Evolutionary conservation across 2,888 invertebrate genomes (phyloP), one percentile per base, ranked within the genome.

Genomic region (Melikaiella ostensackeni): DNA sequence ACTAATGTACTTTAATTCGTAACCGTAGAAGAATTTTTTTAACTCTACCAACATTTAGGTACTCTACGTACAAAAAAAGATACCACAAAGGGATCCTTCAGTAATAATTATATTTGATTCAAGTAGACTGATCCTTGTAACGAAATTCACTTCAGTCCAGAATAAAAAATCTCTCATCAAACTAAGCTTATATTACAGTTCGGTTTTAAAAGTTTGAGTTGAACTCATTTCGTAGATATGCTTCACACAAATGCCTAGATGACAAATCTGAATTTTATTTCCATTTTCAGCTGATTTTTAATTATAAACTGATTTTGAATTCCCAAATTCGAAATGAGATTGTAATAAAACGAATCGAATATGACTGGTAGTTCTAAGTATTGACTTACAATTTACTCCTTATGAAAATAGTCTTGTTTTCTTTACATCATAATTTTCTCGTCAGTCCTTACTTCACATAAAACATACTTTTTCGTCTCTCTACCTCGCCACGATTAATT

Each of bases 361-460:
- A 42, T 46, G 35, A 27, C 38, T 38, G 61, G 62, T 84, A 83
- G 77, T 82, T 84, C 84, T 84, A 86, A 88, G 88, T 90, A 91
- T 90, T 90, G 90, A 91, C 89, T 90, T 90, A 91, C 80, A 89
- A 87, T 89, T 88, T 89, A 88, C 86, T 85, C 86, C 86, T 90
- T 91, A 91, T 85, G 91, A 91, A 91, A 91, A 91, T 91, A 91
- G 86, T 89, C 85, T 86, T 87, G 83, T 84, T 86, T 85, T 88
- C 85, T 87, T 86, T 87, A 87, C 88, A 88, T 82, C 85, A 83
- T 88, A 85, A 85, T 86, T 86, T 82, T 85, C 82, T 84, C 82
- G 75, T 84, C 84, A 82, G 84, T 85, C 81, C 80, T 63, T 84
- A 86, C 82, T 85, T 84, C 84, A 84, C 83, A 82, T 79, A 84